Base-by-base conservation (phyloP, 2,888 invertebrate genomes). In the Platypus cylindrus region DNA sequence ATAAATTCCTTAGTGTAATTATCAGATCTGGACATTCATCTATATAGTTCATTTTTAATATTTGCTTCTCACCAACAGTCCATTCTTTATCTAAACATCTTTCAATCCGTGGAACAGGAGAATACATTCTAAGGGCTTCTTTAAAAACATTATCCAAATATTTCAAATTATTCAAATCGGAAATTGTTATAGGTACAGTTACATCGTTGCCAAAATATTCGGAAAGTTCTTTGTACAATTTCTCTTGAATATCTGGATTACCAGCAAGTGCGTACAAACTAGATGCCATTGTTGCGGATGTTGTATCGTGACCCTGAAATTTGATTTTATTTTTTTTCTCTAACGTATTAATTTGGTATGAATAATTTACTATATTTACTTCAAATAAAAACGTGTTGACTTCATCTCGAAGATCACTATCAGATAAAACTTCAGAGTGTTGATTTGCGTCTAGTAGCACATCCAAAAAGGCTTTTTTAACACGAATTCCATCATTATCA, bases 351-450 rank as follows among this genome's bases (percentile, higher is more conserved):
- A n/a, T n/a, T n/a, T n/a, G n/a, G n/a, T n/a, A n/a, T n/a, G n/a
- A n/a, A n/a, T n/a, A 30, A 30, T 17, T 13, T 9, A 12, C 12
- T 15, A 14, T 37, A 32, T 16, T 25, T 47, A 65, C 66, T 48
- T 67, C 69, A 48, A 71, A 71, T 65, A 71, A 66, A 43, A 72
- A 70, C 0, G 71, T 71, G 43, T 71, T 68, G 7, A 70, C 67
- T 53, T 71, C 68, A 46, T 68, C 68, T 32, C 68, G 59, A 30
- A 72, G 63, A 33, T 71, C 68, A 17, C 58, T 51, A 41, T 67
- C 63, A 2, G 56, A 62, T 14, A 70, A 31, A 3, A 56, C 51
- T 16, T 50, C 52, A 5, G 62, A 63, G 37, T 64, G 60, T 41
- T 58, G 53, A 39, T 65, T 66, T 3, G 63, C 56, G 18, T 68